phyloP scores from a whole-genome alignment of 2,888 invertebrate species.

The Hypomecis atomaria region DNA sequence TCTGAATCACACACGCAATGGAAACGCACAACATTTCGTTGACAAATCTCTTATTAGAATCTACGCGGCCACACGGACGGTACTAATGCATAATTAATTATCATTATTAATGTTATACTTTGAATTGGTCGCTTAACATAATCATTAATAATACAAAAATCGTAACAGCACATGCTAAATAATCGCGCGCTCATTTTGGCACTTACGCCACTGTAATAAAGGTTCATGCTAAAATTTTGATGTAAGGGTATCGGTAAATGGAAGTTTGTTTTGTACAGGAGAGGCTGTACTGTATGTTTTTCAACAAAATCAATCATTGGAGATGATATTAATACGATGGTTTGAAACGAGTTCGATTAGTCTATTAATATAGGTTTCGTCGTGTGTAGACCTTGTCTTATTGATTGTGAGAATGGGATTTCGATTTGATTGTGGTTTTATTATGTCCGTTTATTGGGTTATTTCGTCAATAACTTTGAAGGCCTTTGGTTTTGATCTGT shows the following conservation, averaged over 20 bases:
- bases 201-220: slow-evolving; percentile 23
- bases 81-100: slow-evolving; percentile 73
- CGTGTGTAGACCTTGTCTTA: slow-evolving; percentile 19
- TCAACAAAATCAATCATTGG: slow-evolving; percentile 34
- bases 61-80: slow-evolving; percentile 68
- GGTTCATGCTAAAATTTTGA: neutral
- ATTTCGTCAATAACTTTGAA: too few species aligned
- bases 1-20: slow-evolving; percentile 44
- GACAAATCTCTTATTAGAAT: slow-evolving; percentile 77
- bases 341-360: slow-evolving; percentile 30
- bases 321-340: slow-evolving; percentile 29
- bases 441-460: too few species aligned
- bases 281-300: slow-evolving; percentile 28
- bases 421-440: neutral
- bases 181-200: slow-evolving; percentile 7
- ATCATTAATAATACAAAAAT: slow-evolving; percentile 45
- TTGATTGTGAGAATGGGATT: slow-evolving; percentile 15
- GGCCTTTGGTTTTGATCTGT: too few species aligned
- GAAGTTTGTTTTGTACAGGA: slow-evolving; percentile 11
- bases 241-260: neutral
- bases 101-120: slow-evolving; percentile 63
- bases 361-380: slow-evolving; percentile 18
- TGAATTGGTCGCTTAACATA: slow-evolving; percentile 62
- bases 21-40: slow-evolving; percentile 61
- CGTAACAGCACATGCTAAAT: slow-evolving; percentile 17